Base-by-base conservation (phyloP, 2,888 invertebrate genomes). In the Tetheella fluctuosa region DNA sequence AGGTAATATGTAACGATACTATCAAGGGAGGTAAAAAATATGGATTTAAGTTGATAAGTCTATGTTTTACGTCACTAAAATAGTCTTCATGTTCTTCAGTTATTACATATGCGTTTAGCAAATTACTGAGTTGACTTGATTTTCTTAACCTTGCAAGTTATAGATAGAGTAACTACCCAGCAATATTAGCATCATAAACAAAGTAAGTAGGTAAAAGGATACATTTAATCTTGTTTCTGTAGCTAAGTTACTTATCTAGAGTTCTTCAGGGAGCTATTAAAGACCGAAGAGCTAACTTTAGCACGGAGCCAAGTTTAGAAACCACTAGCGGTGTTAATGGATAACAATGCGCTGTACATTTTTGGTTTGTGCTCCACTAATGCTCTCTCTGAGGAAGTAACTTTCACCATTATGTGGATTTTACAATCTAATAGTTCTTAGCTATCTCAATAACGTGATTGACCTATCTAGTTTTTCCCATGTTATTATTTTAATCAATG, bases 241-340 rank as follows among this genome's bases (percentile, higher is more conserved):
- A n/a, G 59, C 56, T 56, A 54, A 63, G 60, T 59, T 64, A 61
- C 61, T 64, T 60, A 48, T 34, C n/a, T 34, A 59, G 58, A 52
- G 57, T 58, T 65, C 76, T 68, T 64, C 5, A 20, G 71, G 71
- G 78, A 68, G 63, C 70, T 68, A 69, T 79, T 71, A 72, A 57
- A 52, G 59, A n/a, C 54, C 56, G 34, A 54, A 63, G 60, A 25
- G 59, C 23, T 23, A 59, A 63, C 48, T 70, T 67, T 53, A 69
- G 57, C 53, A 53, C 59, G 59, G 53, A 68, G 59, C 65, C 58
- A 63, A 67, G 66, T 68, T 68, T 66, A 70, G 69, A 71, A 64
- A 65, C 54, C 52, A 58, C 59, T 65, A 67, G 61, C 64, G 60
- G 48, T 52, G 60, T 56, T 71, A 77, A 77, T 75, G 66, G 67